Evolutionary conservation across 1,140 invertebrate species (phyloP), one percentile per base, ranked within the genome.

Genomic region (Bradynema listronoti): DNA sequence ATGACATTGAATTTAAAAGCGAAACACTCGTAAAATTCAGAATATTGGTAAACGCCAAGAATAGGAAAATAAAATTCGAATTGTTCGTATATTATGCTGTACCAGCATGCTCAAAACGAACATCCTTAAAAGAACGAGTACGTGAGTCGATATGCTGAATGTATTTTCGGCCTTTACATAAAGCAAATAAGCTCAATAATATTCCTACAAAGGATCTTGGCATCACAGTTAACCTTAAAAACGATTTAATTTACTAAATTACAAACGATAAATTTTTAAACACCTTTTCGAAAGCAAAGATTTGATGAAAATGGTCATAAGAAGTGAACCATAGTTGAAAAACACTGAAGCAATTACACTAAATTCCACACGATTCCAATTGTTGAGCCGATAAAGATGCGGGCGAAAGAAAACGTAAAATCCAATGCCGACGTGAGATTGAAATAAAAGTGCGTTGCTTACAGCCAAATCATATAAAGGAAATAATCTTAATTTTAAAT

Each of bases 281-380:
- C 6, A 65, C 63, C 42, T 68, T 33, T 81, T 9, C 16, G 86
- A 85, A 30, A 86, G 67, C 36, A 85, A 71, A 24, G 84, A 85
- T 69, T 85, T 81, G 24, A 86, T 77, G 22, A 87, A 81, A 1
- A 86, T 86, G 85, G 86, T 87, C 30, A 84, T 78, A 4, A 87
- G 77, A 5, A 87, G 83, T 0, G 86, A 87, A n/a, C 86, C 86
- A 75, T 87, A 84, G 52, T 84, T 86, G 68, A 87, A 84, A n/a
- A 87, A 79, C 11, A 66, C 64, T 16, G 65, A 68, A 5, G 46
- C 27, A 42, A 69, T 58, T 16, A 67, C 65, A 32, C 61, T 66
- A 52, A 43, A 67, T 32, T 65, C 55, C 14, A 67, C 61, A 22
- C 65, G 54, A 47, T 63, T 46, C 49, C 61, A 65, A 7, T 19